A percentile compares a stretch with the other conserved stretches of the same genome.
phyloP scores from a whole-genome alignment of 2,888 invertebrate genomes.

The Trisateles emortualis region DNA sequence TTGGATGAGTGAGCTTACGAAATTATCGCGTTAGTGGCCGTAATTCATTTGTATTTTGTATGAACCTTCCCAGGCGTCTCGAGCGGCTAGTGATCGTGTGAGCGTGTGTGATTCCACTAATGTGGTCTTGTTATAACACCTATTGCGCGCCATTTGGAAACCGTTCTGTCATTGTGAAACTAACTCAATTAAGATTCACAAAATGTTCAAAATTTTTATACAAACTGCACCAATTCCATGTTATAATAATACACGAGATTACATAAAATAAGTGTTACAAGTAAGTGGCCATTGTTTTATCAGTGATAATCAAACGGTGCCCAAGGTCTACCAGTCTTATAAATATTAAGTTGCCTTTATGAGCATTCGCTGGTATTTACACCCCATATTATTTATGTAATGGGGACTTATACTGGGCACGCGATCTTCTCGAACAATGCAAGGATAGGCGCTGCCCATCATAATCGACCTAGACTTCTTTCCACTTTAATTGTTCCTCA shows the following conservation, averaged over 20 bases:
- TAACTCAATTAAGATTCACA: slow-evolving; percentile 57
- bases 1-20: slow-evolving; percentile 76
- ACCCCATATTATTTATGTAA: slow-evolving; percentile 83
- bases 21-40: slow-evolving; percentile 78
- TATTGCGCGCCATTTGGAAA: slow-evolving; percentile 67
- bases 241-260: slow-evolving; percentile 42
- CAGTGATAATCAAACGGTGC: slow-evolving; percentile 56
- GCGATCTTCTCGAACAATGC: slow-evolving; percentile 83
- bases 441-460: slow-evolving; percentile 74
- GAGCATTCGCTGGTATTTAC: slow-evolving; percentile 64
- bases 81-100: slow-evolving; percentile 54
- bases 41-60: slow-evolving; percentile 82
- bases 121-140: slow-evolving; percentile 70
- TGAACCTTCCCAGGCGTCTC: slow-evolving; percentile 69
- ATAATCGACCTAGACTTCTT: slow-evolving; percentile 82
- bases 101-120: slow-evolving; percentile 78
- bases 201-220: slow-evolving; percentile 33
- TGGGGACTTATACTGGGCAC: slow-evolving; percentile 83
- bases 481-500: slow-evolving; percentile 79
- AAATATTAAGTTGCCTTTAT: slow-evolving; percentile 68
- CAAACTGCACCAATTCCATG: slow-evolving; percentile 31
- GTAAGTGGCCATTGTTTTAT: slow-evolving; percentile 58
- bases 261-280: slow-evolving; percentile 49
- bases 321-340: slow-evolving; percentile 72
- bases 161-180: slow-evolving; percentile 61